Evolutionary conservation across 2,797 vertebrate genomes (phyloP).

Genomic region (Phyllotis vaccarum): DNA sequence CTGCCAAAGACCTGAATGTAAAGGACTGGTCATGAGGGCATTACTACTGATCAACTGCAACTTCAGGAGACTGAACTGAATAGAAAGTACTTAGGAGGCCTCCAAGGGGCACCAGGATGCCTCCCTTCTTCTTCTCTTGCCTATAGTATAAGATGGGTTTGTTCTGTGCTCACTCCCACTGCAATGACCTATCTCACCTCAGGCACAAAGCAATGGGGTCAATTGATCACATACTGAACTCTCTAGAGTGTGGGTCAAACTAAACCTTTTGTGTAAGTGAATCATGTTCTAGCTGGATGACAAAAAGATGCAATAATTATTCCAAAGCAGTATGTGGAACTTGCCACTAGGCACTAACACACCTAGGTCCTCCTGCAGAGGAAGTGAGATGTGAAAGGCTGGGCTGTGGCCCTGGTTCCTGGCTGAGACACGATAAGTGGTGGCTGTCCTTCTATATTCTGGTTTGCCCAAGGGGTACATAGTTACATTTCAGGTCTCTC

Average conservation of each 20-base stretch:
- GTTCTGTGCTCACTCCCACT: rapidly evolving
- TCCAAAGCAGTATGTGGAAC: neutral
- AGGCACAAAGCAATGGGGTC: neutral
- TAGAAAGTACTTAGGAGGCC: neutral
- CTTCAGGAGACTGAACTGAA: neutral
- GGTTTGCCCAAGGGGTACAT: neutral
- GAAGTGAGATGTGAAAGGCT: neutral
- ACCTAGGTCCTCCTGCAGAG: neutral
- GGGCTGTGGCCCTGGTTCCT: neutral
- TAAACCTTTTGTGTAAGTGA: neutral
- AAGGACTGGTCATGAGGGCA: neutral
- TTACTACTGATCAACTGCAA: neutral
- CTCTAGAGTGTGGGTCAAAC: neutral
- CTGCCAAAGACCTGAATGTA: neutral
- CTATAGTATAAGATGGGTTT: neutral
- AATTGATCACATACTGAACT: neutral
- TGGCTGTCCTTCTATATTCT: neutral
- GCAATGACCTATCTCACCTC: neutral
- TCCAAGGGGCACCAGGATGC: no score
- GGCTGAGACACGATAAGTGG: neutral
- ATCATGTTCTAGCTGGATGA: neutral
- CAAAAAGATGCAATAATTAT: neutral
- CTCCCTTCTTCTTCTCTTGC: neutral
- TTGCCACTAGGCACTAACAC: neutral
- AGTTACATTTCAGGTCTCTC: neutral